Evolutionary conservation across 2,888 invertebrate species (phyloP), one percentile per base, ranked within the genome.

Genomic region (Aromia moschata): DNA sequence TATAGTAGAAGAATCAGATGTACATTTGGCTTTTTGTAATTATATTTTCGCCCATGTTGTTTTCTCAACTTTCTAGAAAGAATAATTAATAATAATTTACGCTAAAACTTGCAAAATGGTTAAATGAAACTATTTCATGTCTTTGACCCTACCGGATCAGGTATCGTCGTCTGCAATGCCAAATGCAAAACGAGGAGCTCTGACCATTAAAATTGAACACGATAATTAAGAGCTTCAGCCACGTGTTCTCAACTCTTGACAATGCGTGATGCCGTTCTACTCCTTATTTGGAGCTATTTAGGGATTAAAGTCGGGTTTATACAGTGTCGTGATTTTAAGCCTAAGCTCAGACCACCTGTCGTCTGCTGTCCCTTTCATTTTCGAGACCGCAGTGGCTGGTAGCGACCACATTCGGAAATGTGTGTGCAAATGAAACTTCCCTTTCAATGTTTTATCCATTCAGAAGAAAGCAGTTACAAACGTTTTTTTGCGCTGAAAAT

Each of bases 241-340:
- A 49, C 49, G 49, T 49, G 49, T 40, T 38, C 38, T 14, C 25
- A 38, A 49, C 15, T 14, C 38, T 2, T 15, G 20, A 25, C n/a
- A 11, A 18, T 7, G 25, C 18, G 20, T 16, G 20, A 38, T 15
- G 49, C 49, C 18, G 38, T 20, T 38, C 25, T 38, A 20, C 14
- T 15, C 38, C 38, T 38, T 49, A 40, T 49, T 20, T 47, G 30
- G 30, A 14, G 20, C 10, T 25, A 30, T 38, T 38, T 49, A 38
- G 38, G 47, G 37, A 18, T 30, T 49, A 38, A n/a, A 38, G 38
- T 38, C 17, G 38, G 49, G 18, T n/a, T 25, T 38, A 49, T 49
- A 15, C 30, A 49, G 30, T 38, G 9, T 9, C 10, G 49, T 7
- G 38, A 17, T 36, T 12, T 5, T 43, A 43, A 43, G 43, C 17